phyloP scores from a whole-genome alignment of 37 sponge, comb jelly and placozoan genomes.

The Petrosia ficiformis region DNA sequence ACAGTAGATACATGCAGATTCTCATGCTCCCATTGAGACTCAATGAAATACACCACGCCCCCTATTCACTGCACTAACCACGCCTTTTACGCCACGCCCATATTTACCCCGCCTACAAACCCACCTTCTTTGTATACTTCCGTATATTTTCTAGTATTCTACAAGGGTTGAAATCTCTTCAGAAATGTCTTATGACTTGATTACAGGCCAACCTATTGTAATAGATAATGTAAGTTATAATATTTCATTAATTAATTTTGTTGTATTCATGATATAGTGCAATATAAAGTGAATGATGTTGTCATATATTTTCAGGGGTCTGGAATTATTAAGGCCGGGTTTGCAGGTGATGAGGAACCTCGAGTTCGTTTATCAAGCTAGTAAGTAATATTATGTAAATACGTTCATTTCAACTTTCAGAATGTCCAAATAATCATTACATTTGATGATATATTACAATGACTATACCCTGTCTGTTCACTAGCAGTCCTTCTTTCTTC shows the following conservation, averaged over 20 bases:
- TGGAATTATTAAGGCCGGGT: slow-evolving; percentile 98
- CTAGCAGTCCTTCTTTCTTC: slow-evolving; percentile 83
- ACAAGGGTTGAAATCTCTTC: background rate
- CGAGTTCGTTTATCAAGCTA: slow-evolving; percentile 89
- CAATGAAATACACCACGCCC: too few species aligned
- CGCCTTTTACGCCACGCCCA: too few species aligned
- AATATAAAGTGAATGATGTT: background rate
- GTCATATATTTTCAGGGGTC: slow-evolving; percentile 83
- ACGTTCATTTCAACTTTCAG: too few species aligned
- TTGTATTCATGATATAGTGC: background rate
- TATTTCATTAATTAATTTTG: background rate
- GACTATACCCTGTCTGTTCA: slow-evolving; percentile 78
- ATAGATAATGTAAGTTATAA: slow-evolving; percentile 94
- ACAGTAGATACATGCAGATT: too few species aligned
- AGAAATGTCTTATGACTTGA: slow-evolving; percentile 80
- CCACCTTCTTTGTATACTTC: background rate
- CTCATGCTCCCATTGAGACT: too few species aligned
- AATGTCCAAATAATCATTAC: slow-evolving; percentile 83
- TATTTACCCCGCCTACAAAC: background rate
- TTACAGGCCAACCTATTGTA: slow-evolving; percentile 97
- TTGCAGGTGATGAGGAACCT: slow-evolving; percentile 96
- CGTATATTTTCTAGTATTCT: background rate
- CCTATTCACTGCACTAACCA: too few species aligned
- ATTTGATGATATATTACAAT: slow-evolving; percentile 77
- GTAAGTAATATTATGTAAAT: slow-evolving; percentile 41